These are phyloP conservation scores for Platyura marginata DNA, from an alignment of 1,140 invertebrate genomes.

Conservation along the genomic window DNA sequence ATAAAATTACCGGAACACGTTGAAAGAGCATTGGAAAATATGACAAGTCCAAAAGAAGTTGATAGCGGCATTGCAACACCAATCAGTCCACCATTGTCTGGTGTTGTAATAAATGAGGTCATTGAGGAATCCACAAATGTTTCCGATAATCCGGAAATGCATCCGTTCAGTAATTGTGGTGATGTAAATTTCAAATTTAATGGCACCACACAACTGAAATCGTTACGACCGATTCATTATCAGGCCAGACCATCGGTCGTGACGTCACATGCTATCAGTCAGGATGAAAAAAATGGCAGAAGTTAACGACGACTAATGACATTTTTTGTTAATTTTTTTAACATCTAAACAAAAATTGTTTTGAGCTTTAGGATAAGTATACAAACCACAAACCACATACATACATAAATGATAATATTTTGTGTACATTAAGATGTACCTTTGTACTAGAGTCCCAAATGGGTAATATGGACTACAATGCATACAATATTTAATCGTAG, in stretches of 20 bases:
- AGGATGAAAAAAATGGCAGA: neutral
- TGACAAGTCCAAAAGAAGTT: constrained; percentile 26
- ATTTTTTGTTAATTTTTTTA: neutral
- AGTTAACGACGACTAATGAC: neutral
- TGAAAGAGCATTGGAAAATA: constrained; percentile 21
- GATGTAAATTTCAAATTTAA: constrained; percentile 45
- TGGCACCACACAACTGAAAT: constrained; percentile 43
- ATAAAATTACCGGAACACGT: constrained; percentile 27
- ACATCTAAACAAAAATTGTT: neutral
- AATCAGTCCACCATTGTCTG: constrained; percentile 19
- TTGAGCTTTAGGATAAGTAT: neutral
- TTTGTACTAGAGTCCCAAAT: too few species aligned
- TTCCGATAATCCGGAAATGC: constrained; percentile 26
- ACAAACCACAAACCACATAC: too few species aligned
- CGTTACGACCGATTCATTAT: constrained; percentile 1
- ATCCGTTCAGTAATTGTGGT: constrained; percentile 34
- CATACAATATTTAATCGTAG: too few species aligned
- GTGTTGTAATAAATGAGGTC: constrained; percentile 7
- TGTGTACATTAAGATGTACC: too few species aligned
- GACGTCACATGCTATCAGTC: neutral
- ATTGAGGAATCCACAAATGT: constrained; percentile 21
- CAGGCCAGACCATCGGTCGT: neutral
- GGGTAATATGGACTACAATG: too few species aligned
- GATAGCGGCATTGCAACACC: constrained; percentile 31
- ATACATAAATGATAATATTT: too few species aligned